Evolutionary conservation across 2,797 vertebrate species (phyloP).

Genomic region (Poecile montanus): DNA sequence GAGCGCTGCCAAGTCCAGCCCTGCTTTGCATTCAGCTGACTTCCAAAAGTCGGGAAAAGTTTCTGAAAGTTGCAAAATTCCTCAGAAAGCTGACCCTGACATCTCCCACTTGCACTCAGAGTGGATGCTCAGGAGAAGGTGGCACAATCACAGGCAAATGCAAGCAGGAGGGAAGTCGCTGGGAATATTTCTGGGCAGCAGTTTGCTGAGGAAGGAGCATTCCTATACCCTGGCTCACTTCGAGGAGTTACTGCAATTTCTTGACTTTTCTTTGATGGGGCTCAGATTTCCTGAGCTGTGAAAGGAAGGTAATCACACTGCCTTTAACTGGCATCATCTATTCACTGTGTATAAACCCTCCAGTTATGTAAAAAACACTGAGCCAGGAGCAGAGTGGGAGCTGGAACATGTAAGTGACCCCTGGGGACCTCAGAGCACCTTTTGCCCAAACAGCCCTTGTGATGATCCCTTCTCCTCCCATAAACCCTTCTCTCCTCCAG

Average conservation of each 20-base stretch:
- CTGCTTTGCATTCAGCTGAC: not conserved
- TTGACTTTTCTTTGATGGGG: not conserved
- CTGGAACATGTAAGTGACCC: not conserved
- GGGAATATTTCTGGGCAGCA: not conserved
- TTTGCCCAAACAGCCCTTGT: not conserved
- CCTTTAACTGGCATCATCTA: not conserved
- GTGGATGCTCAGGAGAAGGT: not conserved
- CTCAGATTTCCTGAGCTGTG: not conserved
- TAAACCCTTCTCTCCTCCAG: not conserved
- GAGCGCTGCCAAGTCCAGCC: not conserved
- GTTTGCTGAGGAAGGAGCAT: not conserved
- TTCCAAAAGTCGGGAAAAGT: not conserved
- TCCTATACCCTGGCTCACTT: not conserved
- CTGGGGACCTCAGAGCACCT: not conserved
- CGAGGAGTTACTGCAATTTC: not conserved
- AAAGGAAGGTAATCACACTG: not conserved
- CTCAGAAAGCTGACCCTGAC: fast-evolving
- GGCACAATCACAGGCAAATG: not conserved
- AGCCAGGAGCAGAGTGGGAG: not conserved
- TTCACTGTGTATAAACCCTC: not conserved
- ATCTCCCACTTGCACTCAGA: not conserved
- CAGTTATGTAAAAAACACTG: not conserved
- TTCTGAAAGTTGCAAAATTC: not conserved
- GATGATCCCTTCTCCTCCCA: not conserved
- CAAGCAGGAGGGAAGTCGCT: not conserved